Base-by-base conservation (phyloP, 1,140 invertebrate species). In the Formica exsecta region DNA sequence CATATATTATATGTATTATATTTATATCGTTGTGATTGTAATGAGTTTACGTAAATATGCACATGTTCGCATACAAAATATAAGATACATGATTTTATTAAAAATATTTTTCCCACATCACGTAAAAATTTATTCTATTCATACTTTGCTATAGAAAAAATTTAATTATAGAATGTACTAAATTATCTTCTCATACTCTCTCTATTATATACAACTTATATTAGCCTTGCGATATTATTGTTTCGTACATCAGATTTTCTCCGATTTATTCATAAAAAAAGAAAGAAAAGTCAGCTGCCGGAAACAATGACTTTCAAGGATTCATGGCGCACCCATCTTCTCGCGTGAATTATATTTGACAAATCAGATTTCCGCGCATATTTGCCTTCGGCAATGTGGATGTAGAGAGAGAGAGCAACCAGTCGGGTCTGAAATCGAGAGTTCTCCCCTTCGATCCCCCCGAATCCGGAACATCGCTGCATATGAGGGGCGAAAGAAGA, bases 351-450 rank as follows among this genome's bases (percentile, higher is more conserved):
- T 86, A 66, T 79, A 68, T 86, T 79, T 65, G 81, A 84, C 65
- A 88, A 90, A 90, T 87, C 64, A 86, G 66, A 84, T 90, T 90
- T 90, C 86, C 85, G 61, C 73, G 59, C 68, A 48, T 88, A 90
- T 90, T 85, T 85, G 76, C 83, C 76, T 75, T 87, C 29, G 68
- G 38, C 38, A n/a, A 54, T 61, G 41, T 4, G n/a, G 32, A 80
- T 29, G 13, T 9, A 13, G 16, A 13, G 44, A 29, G 41, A 57
- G 19, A 38, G 32, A 29, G 19, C 16, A 19, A 62, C 41, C 38
- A 48, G 48, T 77, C 38, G n/a, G 80, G 59, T 84, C 48, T 76
- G 87, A 76, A 90, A 90, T 88, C 54, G 89, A 86, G 89, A 86
- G 73, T 75, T 71, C 74, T 79, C 75, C 66, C 85, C 75, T 75